A percentile compares a stretch with the other conserved stretches of the same genome.
phyloP scores from a whole-genome alignment of 2,113 vertebrate species.

The Ameiurus melas region DNA sequence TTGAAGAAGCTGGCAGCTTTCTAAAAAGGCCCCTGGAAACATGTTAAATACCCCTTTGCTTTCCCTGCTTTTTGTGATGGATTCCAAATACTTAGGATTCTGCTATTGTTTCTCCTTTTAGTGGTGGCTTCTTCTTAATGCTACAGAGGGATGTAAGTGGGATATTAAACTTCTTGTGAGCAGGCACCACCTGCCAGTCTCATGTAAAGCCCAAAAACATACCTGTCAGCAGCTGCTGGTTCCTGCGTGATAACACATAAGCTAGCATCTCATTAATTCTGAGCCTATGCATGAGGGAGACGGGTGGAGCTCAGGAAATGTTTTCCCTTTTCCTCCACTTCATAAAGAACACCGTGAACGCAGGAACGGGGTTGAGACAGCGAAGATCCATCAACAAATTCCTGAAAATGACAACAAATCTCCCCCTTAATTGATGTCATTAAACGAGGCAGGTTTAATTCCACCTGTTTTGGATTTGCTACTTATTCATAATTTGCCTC shows the following conservation, averaged over 20 bases:
- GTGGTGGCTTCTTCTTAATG: constrained; percentile 47
- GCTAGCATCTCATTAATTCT: constrained; percentile 55
- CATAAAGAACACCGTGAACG: constrained; percentile 35
- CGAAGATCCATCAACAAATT: constrained; percentile 43
- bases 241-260: constrained; percentile 54
- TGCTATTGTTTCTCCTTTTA: constrained; percentile 52
- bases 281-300: constrained; percentile 14
- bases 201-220: constrained; percentile 46
- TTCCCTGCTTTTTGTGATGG: constrained; percentile 43
- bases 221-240: constrained; percentile 55
- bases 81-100: constrained; percentile 60
- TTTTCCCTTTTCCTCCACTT: constrained; percentile 31
- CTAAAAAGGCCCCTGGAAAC: constrained; percentile 34
- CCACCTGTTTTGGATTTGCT: constrained; percentile 43
- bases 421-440: constrained; percentile 53
- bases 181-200: constrained; percentile 52
- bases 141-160: constrained; percentile 24
- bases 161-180: constrained; percentile 44
- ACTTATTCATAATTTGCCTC: constrained; percentile 47
- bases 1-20: constrained; percentile 17
- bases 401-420: constrained; percentile 53
- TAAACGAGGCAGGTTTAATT: constrained; percentile 47
- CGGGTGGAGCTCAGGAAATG: constrained; percentile 48
- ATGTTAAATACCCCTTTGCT: constrained; percentile 34
- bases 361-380: constrained; percentile 32